Percentiles rank a stretch among this genome's conserved stretches.
phyloP scores from a whole-genome alignment of 2,888 invertebrate genomes.

The Entomobrya multifasciata region DNA sequence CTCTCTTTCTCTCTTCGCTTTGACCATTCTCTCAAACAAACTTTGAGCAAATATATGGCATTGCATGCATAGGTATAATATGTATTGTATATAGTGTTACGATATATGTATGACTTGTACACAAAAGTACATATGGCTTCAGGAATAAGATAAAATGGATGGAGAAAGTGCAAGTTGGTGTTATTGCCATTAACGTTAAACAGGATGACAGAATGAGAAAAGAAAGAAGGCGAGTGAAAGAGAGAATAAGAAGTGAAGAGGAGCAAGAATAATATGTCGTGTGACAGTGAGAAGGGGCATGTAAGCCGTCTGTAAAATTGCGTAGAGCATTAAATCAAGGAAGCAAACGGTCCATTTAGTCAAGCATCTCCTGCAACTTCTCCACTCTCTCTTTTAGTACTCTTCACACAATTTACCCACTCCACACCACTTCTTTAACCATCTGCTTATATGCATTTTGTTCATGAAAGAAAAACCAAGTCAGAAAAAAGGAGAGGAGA shows the following conservation, averaged over 20 bases:
- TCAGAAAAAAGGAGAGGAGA: constrained; percentile 22
- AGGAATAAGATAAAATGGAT: constrained; percentile 66
- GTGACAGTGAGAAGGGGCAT: constrained; percentile 76
- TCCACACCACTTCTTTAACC: constrained; percentile 72
- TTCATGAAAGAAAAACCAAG: constrained; percentile 33
- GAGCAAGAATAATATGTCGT: constrained; percentile 73
- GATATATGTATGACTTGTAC: constrained; percentile 51
- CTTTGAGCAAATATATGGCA: background rate
- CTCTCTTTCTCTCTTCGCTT: background rate
- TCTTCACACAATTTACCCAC: constrained; percentile 71
- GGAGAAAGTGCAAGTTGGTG: constrained; percentile 69
- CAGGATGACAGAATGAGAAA: constrained; percentile 57
- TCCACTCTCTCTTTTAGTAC: constrained; percentile 69
- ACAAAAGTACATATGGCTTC: constrained; percentile 54
- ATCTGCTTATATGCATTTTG: constrained; percentile 66
- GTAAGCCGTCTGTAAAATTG: constrained; percentile 76
- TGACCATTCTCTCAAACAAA: constrained; percentile 16
- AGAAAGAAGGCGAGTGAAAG: constrained; percentile 46
- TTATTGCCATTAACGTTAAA: constrained; percentile 73
- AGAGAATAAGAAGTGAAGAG: constrained; percentile 65
- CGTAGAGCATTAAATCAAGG: constrained; percentile 79
- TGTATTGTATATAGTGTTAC: constrained; percentile 41
- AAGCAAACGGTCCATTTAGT: constrained; percentile 80
- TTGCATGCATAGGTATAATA: background rate
- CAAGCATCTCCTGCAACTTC: constrained; percentile 75